These are phyloP conservation scores for Gracilinanus agilis DNA, from an alignment of 2,113 vertebrate species.

Conservation along the genomic window DNA sequence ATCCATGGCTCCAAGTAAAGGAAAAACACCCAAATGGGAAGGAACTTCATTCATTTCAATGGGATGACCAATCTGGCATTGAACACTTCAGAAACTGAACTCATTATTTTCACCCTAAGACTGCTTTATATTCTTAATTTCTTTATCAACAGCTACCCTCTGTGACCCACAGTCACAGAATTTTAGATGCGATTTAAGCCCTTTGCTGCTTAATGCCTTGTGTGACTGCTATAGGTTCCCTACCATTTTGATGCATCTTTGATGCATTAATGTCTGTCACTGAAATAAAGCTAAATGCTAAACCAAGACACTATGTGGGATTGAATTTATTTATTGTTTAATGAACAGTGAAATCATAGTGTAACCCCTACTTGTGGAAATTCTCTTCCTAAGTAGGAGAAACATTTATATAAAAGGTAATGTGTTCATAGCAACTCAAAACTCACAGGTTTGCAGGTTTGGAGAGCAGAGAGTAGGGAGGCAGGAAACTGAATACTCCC, in stretches of 20 bases:
- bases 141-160: conserved; percentile 15
- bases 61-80: conserved; percentile 45
- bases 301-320: background rate
- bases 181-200: background rate
- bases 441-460: background rate
- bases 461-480: background rate
- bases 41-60: conserved; percentile 37
- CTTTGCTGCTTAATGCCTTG: background rate
- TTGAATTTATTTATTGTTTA: background rate
- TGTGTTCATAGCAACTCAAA: background rate
- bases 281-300: background rate
- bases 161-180: background rate
- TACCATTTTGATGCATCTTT: background rate
- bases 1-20: conserved; percentile 24
- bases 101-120: conserved; percentile 39
- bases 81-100: conserved; percentile 18
- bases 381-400: background rate
- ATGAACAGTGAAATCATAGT: background rate
- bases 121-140: conserved; percentile 16
- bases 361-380: background rate
- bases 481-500: background rate
- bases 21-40: conserved; percentile 53
- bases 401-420: background rate
- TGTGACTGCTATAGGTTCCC: background rate
- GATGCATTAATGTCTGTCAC: background rate